Percentiles rank a stretch among this genome's conserved stretches.
Conservation (phyloP, 2,888 invertebrate genomes). For the Caenorhabditis virilis region DNA sequence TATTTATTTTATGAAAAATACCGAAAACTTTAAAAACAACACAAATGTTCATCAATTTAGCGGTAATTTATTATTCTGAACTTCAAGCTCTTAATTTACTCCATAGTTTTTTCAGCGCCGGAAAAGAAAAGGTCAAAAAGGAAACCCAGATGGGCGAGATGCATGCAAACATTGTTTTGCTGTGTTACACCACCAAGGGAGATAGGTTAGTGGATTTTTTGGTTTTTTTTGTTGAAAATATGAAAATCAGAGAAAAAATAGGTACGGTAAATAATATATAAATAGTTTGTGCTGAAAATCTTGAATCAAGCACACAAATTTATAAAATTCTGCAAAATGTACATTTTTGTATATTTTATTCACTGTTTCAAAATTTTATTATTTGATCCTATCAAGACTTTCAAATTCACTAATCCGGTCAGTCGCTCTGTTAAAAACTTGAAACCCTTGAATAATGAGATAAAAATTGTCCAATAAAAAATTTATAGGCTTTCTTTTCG, state of each 20-base stretch:
- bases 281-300: conserved; percentile 4
- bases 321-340: background rate
- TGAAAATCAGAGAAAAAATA: conserved; percentile 3
- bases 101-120: conserved; percentile 16
- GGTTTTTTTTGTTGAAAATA: conserved; percentile 2
- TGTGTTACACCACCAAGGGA: conserved; percentile 75
- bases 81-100: too few relatives aligned
- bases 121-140: conserved; percentile 37
- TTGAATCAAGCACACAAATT: conserved; percentile 8
- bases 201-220: conserved; percentile 30
- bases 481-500: conserved; percentile 4
- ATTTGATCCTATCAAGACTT: too few relatives aligned
- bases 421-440: conserved; percentile 12
- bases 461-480: conserved; percentile 1
- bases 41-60: background rate
- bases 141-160: conserved; percentile 76
- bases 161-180: conserved; percentile 84
- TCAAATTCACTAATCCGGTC: too few relatives aligned
- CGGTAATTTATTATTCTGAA: too few relatives aligned
- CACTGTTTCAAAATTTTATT: too few relatives aligned
- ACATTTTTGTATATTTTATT: too few relatives aligned
- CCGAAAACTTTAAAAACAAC: too few relatives aligned
- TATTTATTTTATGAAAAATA: too few relatives aligned
- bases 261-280: conserved; percentile 15
- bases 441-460: conserved; percentile 3